Conservation (phyloP, 2,797 vertebrate species). For the Cichlasoma orientale region DNA sequence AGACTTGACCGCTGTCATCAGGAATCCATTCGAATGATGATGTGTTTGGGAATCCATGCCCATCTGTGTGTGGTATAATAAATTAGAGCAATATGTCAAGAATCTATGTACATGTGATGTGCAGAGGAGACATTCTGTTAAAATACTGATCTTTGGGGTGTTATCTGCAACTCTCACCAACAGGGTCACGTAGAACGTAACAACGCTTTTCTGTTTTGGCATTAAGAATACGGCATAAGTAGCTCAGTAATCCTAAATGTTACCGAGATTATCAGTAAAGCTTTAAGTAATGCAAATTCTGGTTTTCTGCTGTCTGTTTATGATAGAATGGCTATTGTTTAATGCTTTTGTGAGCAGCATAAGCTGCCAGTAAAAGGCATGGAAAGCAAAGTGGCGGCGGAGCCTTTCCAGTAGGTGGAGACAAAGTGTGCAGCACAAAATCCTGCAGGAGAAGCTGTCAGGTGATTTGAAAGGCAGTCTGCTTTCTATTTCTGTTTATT, state of each 20-base stretch:
- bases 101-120: slow-evolving; percentile 17
- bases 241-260: background rate
- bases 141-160: background rate
- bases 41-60: slow-evolving; percentile 60
- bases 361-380: background rate
- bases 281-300: too few species aligned
- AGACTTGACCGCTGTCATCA: slow-evolving; percentile 71
- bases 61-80: slow-evolving; percentile 56
- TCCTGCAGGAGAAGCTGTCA: background rate
- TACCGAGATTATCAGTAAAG: background rate
- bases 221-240: background rate
- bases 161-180: background rate
- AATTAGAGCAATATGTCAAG: slow-evolving; percentile 63
- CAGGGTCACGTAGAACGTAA: background rate
- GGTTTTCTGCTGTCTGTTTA: background rate
- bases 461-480: background rate
- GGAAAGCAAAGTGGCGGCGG: background rate
- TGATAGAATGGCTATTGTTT: background rate
- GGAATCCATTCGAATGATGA: slow-evolving; percentile 59
- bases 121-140: background rate
- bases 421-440: slow-evolving; percentile 64
- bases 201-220: background rate
- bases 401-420: slow-evolving; percentile 78
- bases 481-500: background rate
- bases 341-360: background rate